Evolutionary conservation across 2,113 vertebrate genomes (phyloP).

Genomic region (Arvicanthis niloticus): DNA sequence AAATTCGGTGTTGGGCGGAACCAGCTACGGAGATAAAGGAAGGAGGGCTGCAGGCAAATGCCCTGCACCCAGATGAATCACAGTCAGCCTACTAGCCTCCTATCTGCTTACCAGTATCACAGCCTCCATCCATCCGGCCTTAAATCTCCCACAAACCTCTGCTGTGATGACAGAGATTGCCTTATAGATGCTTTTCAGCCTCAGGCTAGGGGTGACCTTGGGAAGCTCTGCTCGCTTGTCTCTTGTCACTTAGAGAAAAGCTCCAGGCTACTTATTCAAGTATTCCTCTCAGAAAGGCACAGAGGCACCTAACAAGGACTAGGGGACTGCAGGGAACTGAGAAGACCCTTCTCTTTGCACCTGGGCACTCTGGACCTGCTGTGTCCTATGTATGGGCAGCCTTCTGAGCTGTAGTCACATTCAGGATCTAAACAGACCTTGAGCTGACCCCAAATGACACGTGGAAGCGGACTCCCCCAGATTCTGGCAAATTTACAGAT

Average conservation of each 20-base stretch:
- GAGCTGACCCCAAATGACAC: not conserved
- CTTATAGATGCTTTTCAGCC: not conserved
- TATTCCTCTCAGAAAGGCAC: not conserved
- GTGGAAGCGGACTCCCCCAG: not conserved
- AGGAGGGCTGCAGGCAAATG: not conserved
- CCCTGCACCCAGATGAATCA: not conserved
- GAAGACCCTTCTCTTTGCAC: not conserved
- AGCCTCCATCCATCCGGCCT: not conserved
- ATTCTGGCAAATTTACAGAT: not conserved
- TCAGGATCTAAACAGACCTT: not conserved
- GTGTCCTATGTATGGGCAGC: not conserved
- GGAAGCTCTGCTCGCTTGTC: not conserved
- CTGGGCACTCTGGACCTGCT: not conserved
- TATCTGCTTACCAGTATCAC: not conserved
- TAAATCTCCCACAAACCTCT: not conserved
- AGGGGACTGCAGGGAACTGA: not conserved
- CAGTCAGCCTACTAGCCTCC: not conserved
- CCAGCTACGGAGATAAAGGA: slow-evolving; percentile 25
- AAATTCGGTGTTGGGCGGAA: not conserved
- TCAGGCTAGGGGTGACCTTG: slow-evolving; percentile 34
- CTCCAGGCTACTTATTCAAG: slow-evolving; percentile 16
- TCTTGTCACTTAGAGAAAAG: not conserved
- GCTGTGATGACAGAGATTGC: not conserved
- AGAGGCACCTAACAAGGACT: not conserved
- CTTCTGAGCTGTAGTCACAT: not conserved